Evolutionary conservation across 2,797 vertebrate species (phyloP).

Genomic region (Microhierax caerulescens): DNA sequence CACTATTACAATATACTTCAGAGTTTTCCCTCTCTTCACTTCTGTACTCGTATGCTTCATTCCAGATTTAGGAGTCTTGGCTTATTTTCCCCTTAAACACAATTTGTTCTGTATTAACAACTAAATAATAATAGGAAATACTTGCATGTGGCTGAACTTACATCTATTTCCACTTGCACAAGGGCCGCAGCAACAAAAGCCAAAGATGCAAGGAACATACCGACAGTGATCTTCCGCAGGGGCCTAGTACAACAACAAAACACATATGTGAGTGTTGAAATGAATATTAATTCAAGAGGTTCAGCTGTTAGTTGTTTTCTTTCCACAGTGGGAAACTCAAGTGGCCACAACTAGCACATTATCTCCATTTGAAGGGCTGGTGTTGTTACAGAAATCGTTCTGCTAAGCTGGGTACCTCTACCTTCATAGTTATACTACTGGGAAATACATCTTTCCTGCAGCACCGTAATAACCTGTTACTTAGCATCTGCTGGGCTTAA

Average conservation of each 20-base stretch:
- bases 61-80: not conserved
- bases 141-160: slow-evolving; percentile 76
- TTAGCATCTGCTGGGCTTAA: not conserved
- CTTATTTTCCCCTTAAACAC: not conserved
- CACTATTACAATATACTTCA: not conserved
- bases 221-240: slow-evolving; percentile 91
- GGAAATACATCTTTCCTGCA: not conserved
- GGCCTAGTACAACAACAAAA: slow-evolving; percentile 76
- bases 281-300: not conserved
- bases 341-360: not conserved
- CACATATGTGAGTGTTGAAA: not conserved
- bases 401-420: not conserved
- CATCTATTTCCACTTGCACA: slow-evolving; percentile 90
- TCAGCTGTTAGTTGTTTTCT: not conserved
- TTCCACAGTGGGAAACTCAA: not conserved
- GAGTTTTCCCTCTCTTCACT: not conserved
- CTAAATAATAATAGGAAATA: not conserved
- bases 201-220: slow-evolving; percentile 89
- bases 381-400: not conserved
- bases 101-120: not conserved
- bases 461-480: not conserved
- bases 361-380: not conserved
- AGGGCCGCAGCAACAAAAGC: slow-evolving; percentile 90
- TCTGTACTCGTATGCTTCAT: not conserved
- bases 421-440: not conserved